A percentile compares a stretch with the other conserved stretches of the same genome.
These are phyloP conservation scores for Helogale parvula DNA, from an alignment of 2,113 vertebrate species.

Conservation along the genomic window DNA sequence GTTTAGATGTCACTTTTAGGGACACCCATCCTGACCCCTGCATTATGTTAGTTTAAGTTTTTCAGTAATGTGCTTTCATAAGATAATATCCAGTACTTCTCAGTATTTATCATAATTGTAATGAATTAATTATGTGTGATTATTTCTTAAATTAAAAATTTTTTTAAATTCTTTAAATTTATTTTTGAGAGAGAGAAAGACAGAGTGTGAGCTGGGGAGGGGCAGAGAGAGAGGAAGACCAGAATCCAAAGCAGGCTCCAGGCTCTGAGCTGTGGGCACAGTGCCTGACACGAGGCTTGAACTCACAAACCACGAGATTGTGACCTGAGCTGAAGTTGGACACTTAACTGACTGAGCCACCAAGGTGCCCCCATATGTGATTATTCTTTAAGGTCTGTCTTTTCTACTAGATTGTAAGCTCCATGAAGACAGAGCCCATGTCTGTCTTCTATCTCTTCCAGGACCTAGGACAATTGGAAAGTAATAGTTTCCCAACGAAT, in stretches of 20 bases:
- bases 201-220: too few relatives aligned
- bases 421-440: background rate
- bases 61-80: background rate
- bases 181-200: too few relatives aligned
- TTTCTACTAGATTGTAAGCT: background rate
- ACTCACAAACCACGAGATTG: too few relatives aligned
- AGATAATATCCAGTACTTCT: background rate
- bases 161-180: accelerated
- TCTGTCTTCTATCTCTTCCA: background rate
- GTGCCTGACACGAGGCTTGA: too few relatives aligned
- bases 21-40: background rate
- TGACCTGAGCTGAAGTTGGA: too few relatives aligned
- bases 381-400: background rate
- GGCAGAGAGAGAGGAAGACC: too few relatives aligned
- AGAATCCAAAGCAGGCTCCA: too few relatives aligned
- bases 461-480: background rate
- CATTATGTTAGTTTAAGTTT: background rate
- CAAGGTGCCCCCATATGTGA: background rate
- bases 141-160: background rate
- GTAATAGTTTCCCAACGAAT: background rate
- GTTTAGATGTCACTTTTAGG: background rate
- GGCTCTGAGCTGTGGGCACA: too few relatives aligned
- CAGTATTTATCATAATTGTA: background rate
- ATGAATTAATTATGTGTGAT: background rate
- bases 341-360: too few relatives aligned